Evolutionary conservation across 2,888 invertebrate species (phyloP).

Genomic region (Proisotoma minuta): DNA sequence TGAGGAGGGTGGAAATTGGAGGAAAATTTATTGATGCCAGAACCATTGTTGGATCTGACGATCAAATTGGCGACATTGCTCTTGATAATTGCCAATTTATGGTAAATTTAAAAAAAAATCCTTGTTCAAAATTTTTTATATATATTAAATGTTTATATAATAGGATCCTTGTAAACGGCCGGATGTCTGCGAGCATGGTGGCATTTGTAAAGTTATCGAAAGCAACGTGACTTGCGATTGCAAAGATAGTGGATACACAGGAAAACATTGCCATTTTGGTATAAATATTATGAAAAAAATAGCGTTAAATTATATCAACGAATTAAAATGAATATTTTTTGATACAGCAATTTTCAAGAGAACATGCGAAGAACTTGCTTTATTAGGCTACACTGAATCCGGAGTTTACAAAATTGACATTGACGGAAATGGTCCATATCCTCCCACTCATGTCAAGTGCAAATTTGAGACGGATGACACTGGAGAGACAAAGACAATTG

Average conservation of each 20-base stretch:
- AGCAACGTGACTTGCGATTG: slow-evolving; percentile 85
- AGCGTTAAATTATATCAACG: background rate
- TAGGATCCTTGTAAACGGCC: slow-evolving; percentile 31
- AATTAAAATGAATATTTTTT: background rate
- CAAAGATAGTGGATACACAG: slow-evolving; percentile 71
- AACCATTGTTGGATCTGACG: slow-evolving; percentile 72
- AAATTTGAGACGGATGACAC: slow-evolving; percentile 84
- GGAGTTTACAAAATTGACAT: slow-evolving; percentile 90
- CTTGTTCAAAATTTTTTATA: background rate
- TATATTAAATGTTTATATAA: background rate
- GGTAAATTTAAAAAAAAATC: too few relatives aligned
- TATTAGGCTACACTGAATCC: slow-evolving; percentile 80
- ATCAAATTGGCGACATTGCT: slow-evolving; percentile 82
- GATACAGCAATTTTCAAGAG: slow-evolving; percentile 72
- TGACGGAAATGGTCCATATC: slow-evolving; percentile 86
- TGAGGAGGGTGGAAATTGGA: slow-evolving; percentile 82
- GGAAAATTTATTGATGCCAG: slow-evolving; percentile 73
- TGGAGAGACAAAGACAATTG: slow-evolving; percentile 74
- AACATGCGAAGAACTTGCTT: slow-evolving; percentile 85
- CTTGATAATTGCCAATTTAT: slow-evolving; percentile 78
- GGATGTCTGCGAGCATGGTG: slow-evolving; percentile 88
- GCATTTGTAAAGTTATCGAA: slow-evolving; percentile 82
- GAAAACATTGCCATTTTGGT: slow-evolving; percentile 88
- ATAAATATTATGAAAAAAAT: slow-evolving; percentile 37
- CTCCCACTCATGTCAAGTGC: slow-evolving; percentile 86